Conservation (phyloP, 2,888 invertebrate genomes). For the Dolichomitus sp. region DNA sequence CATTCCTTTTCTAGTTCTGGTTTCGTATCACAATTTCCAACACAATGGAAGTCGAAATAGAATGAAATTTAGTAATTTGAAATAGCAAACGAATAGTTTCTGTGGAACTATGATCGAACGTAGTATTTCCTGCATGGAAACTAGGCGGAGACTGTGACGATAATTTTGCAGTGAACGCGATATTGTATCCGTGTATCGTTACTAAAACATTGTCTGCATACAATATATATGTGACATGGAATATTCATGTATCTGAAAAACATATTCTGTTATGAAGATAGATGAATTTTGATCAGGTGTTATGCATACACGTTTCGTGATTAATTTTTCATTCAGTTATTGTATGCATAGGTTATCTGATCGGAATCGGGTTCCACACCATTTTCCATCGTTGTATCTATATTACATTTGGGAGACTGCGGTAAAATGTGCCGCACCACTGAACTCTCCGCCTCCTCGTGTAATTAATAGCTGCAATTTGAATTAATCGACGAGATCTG, state of each 20-base stretch:
- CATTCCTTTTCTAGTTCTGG: conserved; percentile 7
- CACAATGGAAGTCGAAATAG: conserved; percentile 6
- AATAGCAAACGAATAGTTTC: not conserved
- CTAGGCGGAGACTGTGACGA: not conserved
- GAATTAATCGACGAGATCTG: conserved; percentile 60
- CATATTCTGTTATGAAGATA: not conserved
- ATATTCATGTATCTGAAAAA: not conserved
- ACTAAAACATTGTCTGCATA: not conserved
- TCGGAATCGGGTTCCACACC: conserved; percentile 34
- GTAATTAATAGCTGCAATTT: conserved; percentile 60
- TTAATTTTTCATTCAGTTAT: conserved; percentile 47
- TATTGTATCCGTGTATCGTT: not conserved
- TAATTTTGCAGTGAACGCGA: not conserved
- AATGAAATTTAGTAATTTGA: conserved; percentile 13
- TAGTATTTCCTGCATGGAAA: not conserved
- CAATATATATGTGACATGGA: not conserved
- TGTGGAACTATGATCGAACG: not conserved
- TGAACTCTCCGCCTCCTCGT: conserved; percentile 34
- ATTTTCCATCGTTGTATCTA: conserved; percentile 32
- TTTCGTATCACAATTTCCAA: not conserved
- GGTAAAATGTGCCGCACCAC: conserved; percentile 27
- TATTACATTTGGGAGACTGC: conserved; percentile 5
- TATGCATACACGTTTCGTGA: not conserved
- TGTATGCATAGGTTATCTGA: conserved; percentile 26
- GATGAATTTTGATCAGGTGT: not conserved